phyloP scores from a whole-genome alignment of 2,888 invertebrate genomes.

The Netelia virgata region DNA sequence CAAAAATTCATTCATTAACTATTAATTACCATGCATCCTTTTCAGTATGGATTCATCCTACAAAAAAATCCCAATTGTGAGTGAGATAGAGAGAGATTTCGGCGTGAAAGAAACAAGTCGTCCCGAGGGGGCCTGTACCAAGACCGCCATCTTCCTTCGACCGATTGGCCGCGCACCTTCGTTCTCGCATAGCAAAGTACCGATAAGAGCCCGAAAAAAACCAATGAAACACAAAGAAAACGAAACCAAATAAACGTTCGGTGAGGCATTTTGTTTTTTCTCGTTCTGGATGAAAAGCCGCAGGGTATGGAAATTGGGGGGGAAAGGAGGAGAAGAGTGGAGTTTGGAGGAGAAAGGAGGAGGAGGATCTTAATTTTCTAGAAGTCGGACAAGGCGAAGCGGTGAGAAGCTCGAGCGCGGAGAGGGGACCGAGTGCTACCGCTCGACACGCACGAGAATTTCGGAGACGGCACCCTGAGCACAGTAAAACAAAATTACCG shows the following conservation, averaged over 20 bases:
- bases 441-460: constrained; percentile 12
- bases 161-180: constrained; percentile 42
- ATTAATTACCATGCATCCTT: constrained; percentile 81
- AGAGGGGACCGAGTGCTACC: constrained; percentile 14
- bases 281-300: constrained; percentile 21
- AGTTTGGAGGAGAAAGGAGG: constrained; percentile 63
- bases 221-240: constrained; percentile 19
- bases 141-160: constrained; percentile 1
- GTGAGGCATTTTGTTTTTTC: constrained; percentile 64
- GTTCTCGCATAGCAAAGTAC: constrained; percentile 40
- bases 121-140: constrained; percentile 55
- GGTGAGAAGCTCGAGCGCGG: constrained; percentile 40
- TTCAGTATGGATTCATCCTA: constrained; percentile 80
- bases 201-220: constrained; percentile 24
- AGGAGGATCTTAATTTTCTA: constrained; percentile 77
- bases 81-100: constrained; percentile 59
- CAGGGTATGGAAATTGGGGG: constrained; percentile 6
- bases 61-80: constrained; percentile 74
- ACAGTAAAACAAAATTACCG: constrained; percentile 58
- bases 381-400: constrained; percentile 71
- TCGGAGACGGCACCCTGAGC: constrained; percentile 59
- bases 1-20: constrained; percentile 68
- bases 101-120: constrained; percentile 60
- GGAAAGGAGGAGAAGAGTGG: constrained; percentile 45
- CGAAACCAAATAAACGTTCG: constrained; percentile 39